These are phyloP conservation scores for Patagioenas fasciata DNA, from an alignment of 2,113 vertebrate species.

Conservation along the genomic window DNA sequence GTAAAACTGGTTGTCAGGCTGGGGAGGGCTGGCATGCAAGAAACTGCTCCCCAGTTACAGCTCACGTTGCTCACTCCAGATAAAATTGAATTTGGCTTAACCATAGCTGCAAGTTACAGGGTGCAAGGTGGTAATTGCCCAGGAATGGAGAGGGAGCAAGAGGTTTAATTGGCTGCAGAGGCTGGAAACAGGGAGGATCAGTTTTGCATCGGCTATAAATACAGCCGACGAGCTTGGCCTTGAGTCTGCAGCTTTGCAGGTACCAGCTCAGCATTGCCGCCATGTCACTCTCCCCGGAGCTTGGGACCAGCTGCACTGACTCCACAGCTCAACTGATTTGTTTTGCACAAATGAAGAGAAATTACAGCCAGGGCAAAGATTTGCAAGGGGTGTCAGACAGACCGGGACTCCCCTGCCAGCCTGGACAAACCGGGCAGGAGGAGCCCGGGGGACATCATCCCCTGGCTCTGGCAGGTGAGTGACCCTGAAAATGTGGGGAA, in stretches of 20 bases:
- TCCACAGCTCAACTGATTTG: neutral
- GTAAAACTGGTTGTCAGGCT: slow-evolving; percentile 50
- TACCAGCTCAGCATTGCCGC: accelerated
- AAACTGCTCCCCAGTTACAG: neutral
- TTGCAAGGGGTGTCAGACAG: neutral
- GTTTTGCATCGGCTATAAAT: neutral
- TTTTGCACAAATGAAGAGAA: neutral
- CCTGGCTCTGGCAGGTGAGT: accelerated
- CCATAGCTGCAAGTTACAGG: neutral
- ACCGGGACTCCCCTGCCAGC: neutral
- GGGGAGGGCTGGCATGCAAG: neutral
- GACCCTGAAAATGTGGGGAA: neutral
- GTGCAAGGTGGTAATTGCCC: neutral
- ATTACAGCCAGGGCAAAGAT: neutral
- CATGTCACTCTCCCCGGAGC: neutral
- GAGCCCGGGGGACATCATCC: accelerated
- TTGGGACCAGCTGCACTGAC: neutral
- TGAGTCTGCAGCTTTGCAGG: neutral
- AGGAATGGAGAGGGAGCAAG: neutral
- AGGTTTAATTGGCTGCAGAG: neutral
- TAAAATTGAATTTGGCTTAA: neutral
- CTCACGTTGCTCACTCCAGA: neutral
- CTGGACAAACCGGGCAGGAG: neutral
- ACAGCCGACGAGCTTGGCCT: neutral
- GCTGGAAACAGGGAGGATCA: neutral